Evolutionary conservation across 2,797 vertebrate genomes (phyloP).

Genomic region (Orestias chungarensis): DNA sequence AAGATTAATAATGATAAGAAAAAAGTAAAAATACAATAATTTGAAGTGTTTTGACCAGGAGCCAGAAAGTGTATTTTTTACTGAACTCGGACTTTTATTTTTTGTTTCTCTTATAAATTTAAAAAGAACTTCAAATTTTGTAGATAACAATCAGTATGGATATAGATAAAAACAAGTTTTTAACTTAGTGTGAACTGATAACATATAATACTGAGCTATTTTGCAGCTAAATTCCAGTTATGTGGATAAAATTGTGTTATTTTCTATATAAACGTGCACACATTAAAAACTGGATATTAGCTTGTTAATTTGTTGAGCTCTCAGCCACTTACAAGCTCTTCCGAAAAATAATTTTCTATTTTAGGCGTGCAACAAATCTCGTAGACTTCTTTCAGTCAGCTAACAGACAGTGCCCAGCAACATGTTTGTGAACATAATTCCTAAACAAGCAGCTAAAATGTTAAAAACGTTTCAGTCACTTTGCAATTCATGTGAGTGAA

Average conservation of each 20-base stretch:
- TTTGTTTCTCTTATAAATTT: background rate
- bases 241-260: too few species aligned
- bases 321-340: too few species aligned
- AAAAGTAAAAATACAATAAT: too few species aligned
- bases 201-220: too few species aligned
- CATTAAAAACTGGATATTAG: background rate
- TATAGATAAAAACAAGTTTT: background rate
- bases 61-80: too few species aligned
- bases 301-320: background rate
- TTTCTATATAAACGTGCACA: background rate
- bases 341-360: too few species aligned
- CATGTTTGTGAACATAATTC: background rate
- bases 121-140: too few species aligned
- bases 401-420: background rate
- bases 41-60: too few species aligned
- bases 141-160: background rate
- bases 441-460: background rate
- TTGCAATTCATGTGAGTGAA: background rate
- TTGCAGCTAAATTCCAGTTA: background rate
- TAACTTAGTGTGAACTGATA: too few species aligned
- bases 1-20: too few species aligned
- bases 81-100: too few species aligned
- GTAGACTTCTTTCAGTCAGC: background rate
- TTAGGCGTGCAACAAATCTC: background rate
- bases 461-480: background rate